Percentiles rank a stretch among this genome's conserved stretches.
Evolutionary conservation across 2,797 vertebrate genomes (phyloP).

Genomic region (Chelon labrosus): DNA sequence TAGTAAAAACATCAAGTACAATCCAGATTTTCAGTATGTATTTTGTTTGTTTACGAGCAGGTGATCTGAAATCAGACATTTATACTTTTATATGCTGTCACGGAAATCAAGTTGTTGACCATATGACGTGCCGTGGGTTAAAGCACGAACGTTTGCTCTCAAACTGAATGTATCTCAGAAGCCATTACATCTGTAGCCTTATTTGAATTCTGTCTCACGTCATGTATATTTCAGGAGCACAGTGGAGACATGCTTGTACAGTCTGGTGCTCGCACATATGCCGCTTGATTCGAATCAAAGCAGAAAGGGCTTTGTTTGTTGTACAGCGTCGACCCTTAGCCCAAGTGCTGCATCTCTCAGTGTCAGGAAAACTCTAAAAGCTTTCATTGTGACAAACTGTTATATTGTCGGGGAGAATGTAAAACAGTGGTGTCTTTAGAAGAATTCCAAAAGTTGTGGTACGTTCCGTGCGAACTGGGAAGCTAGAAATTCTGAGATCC

Average conservation of each 20-base stretch:
- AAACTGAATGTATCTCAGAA: not conserved
- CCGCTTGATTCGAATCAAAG: conserved; percentile 2
- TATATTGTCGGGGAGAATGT: no score
- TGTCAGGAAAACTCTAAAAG: no score
- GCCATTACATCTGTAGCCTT: not conserved
- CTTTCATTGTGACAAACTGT: no score
- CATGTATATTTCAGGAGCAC: conserved; percentile 3
- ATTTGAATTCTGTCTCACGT: not conserved
- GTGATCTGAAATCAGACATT: not conserved
- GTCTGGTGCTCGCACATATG: not conserved
- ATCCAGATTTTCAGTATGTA: not conserved
- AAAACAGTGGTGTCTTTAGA: no score
- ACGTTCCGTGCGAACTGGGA: no score
- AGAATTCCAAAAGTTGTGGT: no score
- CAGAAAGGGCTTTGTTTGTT: not conserved
- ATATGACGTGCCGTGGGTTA: not conserved
- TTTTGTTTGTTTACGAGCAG: not conserved
- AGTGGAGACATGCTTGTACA: not conserved
- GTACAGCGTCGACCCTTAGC: conserved; percentile 7
- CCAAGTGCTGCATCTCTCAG: conserved; percentile 2
- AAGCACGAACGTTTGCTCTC: not conserved
- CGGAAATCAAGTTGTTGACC: not conserved
- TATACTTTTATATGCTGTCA: not conserved
- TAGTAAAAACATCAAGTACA: not conserved
- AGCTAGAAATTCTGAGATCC: no score